phyloP scores from a whole-genome alignment of 2,113 vertebrate genomes.

The Castor canadensis region DNA sequence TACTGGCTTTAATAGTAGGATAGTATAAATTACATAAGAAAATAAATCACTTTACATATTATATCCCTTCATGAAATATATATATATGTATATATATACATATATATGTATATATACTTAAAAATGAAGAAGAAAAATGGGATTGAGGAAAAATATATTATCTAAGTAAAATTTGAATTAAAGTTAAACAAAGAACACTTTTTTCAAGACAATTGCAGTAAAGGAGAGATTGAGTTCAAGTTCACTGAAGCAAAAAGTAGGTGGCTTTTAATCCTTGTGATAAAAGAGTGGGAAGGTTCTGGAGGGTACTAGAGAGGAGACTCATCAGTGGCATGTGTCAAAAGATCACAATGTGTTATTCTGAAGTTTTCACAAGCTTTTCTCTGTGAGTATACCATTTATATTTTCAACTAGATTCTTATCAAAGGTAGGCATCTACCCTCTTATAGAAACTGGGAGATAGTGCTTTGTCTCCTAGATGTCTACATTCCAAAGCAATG shows the following conservation, averaged over 20 bases:
- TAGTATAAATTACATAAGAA: neutral
- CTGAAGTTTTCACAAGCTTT: neutral
- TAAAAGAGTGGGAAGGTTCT: neutral
- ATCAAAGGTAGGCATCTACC: neutral
- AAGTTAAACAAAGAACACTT: neutral
- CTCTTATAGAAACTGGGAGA: neutral
- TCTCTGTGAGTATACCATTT: neutral
- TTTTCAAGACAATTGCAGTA: neutral
- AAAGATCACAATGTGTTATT: neutral
- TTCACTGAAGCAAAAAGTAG: neutral
- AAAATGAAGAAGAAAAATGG: neutral
- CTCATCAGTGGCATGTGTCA: neutral
- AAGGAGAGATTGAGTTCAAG: neutral
- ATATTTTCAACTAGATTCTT: neutral
- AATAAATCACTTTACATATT: neutral
- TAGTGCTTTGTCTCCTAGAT: neutral
- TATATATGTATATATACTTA: no score
- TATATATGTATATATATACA: neutral
- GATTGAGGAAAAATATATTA: neutral
- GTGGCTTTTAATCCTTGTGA: accelerated
- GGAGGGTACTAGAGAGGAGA: neutral
- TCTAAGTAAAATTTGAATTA: neutral
- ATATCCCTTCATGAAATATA: neutral
- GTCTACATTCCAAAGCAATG: neutral
- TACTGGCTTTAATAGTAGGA: neutral